These are phyloP conservation scores for Manacus vitellinus DNA, from an alignment of 2,113 vertebrate species.

Conservation along the genomic window DNA sequence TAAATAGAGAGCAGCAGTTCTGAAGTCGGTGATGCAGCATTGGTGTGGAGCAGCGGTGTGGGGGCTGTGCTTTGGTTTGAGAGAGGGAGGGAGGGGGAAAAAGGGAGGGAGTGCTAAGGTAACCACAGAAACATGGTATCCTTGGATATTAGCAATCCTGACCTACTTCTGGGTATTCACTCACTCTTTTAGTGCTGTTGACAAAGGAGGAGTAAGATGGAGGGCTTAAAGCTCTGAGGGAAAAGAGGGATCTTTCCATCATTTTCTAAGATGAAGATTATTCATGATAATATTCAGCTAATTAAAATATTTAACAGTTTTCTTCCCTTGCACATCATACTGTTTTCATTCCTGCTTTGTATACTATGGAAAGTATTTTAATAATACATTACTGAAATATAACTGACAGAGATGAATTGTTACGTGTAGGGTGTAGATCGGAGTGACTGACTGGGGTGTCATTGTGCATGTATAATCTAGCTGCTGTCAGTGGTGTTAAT, in stretches of 20 bases:
- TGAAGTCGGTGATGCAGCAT: background rate
- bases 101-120: constrained; percentile 7
- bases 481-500: background rate
- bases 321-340: background rate
- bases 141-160: constrained; percentile 63
- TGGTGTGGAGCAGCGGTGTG: background rate
- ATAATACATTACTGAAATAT: background rate
- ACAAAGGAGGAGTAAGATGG: constrained; percentile 25
- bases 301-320: background rate
- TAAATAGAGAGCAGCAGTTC: background rate
- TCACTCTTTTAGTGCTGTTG: constrained; percentile 24
- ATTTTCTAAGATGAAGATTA: background rate
- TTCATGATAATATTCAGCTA: background rate
- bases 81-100: background rate
- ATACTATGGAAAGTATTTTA: background rate
- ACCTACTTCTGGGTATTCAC: constrained; percentile 68
- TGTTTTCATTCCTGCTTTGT: background rate
- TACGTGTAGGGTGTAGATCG: background rate
- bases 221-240: background rate
- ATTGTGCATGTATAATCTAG: background rate
- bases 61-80: background rate
- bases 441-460: background rate
- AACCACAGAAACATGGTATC: constrained; percentile 68
- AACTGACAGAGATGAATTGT: background rate
- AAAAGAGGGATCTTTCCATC: background rate